These are phyloP conservation scores for Caracal caracal DNA, from an alignment of 2,113 vertebrate genomes.

Conservation along the genomic window DNA sequence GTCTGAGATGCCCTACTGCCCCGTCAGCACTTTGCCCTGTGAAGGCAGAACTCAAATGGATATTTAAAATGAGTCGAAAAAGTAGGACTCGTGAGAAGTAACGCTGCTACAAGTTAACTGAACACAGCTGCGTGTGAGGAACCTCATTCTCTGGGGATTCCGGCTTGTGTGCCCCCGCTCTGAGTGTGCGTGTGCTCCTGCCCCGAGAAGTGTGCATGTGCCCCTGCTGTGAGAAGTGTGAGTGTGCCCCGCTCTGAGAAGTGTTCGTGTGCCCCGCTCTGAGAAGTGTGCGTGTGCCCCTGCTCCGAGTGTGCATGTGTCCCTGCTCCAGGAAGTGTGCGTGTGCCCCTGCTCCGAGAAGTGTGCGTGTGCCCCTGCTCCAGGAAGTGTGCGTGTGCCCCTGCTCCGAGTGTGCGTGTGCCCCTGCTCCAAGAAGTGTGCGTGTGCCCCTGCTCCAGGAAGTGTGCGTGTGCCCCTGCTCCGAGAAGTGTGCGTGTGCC, in stretches of 20 bases:
- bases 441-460: neutral
- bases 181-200: neutral
- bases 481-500: neutral
- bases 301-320: accelerated
- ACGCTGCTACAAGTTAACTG: accelerated
- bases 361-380: too few species aligned
- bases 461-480: neutral
- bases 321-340: too few species aligned
- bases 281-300: too few species aligned
- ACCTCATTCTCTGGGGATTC: accelerated
- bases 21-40: accelerated
- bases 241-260: accelerated
- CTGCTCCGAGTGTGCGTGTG: neutral
- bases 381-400: neutral
- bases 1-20: accelerated
- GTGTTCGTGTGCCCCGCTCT: neutral
- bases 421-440: accelerated
- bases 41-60: too few species aligned
- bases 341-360: accelerated
- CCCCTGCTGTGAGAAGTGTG: too few species aligned
- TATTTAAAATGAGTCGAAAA: neutral
- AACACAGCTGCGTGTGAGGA: accelerated
- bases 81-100: neutral
- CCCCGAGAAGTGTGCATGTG: too few species aligned
- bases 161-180: neutral